Evolutionary conservation across 1,140 invertebrate genomes (phyloP).

Genomic region (Mya arenaria): DNA sequence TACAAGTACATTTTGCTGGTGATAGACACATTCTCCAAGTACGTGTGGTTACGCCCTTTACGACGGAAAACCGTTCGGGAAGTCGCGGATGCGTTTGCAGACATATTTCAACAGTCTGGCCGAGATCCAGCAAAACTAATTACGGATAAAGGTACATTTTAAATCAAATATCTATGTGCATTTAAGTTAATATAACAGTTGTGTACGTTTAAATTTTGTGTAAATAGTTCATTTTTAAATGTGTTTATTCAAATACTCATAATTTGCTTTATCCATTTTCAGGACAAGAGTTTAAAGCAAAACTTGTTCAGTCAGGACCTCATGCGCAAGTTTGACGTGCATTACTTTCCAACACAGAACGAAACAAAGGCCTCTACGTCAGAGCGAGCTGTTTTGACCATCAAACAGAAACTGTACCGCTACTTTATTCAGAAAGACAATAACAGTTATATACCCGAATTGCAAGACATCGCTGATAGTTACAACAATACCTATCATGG

Average conservation of each 20-base stretch:
- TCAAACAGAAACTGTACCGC: background rate
- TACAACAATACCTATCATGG: slow-evolving; percentile 17
- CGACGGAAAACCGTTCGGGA: background rate
- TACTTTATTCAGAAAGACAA: slow-evolving; percentile 2
- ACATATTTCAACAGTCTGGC: background rate
- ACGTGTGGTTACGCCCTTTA: no score
- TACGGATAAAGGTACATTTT: background rate
- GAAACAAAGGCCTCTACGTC: slow-evolving; percentile 6
- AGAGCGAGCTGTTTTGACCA: slow-evolving; percentile 15
- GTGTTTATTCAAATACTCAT: no score
- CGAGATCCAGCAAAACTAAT: background rate
- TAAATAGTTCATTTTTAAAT: no score
- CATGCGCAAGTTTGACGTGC: background rate
- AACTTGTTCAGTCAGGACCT: background rate
- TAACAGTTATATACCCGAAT: slow-evolving; percentile 3
- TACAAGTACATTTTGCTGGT: slow-evolving; percentile 6
- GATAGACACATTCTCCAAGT: no score
- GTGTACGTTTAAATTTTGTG: no score
- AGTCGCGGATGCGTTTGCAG: background rate
- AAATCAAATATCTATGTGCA: no score
- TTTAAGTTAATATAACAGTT: no score
- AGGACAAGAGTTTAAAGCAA: slow-evolving; percentile 13
- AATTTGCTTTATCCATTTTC: background rate
- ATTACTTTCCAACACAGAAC: slow-evolving; percentile 19
- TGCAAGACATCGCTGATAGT: slow-evolving; percentile 25